A percentile compares a stretch with the other conserved stretches of the same genome.
Evolutionary conservation across 2,113 vertebrate genomes (phyloP).

Genomic region (Cavia aperea): DNA sequence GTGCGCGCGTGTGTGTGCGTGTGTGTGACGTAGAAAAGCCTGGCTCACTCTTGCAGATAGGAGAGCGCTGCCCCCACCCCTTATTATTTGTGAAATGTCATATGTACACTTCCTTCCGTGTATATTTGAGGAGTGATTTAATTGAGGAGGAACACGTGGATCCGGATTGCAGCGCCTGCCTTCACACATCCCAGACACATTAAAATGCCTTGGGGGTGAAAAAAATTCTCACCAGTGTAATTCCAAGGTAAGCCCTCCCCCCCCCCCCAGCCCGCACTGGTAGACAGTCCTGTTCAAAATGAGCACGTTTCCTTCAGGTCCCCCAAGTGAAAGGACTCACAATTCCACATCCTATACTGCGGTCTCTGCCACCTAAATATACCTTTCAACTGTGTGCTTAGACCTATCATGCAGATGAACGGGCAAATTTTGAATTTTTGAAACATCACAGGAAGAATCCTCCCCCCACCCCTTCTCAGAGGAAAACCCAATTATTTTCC

Average conservation of each 20-base stretch:
- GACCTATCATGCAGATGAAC: slow-evolving; percentile 48
- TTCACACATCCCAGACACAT: slow-evolving; percentile 52
- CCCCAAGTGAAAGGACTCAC: slow-evolving; percentile 38
- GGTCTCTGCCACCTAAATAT: slow-evolving; percentile 32
- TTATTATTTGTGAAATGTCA: slow-evolving; percentile 51
- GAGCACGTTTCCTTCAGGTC: slow-evolving; percentile 61
- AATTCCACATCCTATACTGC: slow-evolving; percentile 33
- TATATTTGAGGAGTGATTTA: slow-evolving; percentile 56
- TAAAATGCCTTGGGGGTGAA: slow-evolving; percentile 50
- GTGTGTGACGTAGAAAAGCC: slow-evolving; percentile 1
- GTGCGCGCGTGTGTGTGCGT: slow-evolving; percentile 62
- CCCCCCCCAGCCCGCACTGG: neutral
- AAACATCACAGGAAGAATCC: slow-evolving; percentile 46
- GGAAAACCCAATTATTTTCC: slow-evolving; percentile 65
- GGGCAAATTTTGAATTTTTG: slow-evolving; percentile 56
- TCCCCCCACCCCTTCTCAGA: neutral
- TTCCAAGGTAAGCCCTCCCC: slow-evolving; percentile 62
- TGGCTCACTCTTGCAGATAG: neutral
- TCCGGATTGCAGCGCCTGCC: slow-evolving; percentile 58
- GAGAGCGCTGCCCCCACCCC: neutral
- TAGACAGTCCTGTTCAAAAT: slow-evolving; percentile 59
- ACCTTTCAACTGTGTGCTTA: slow-evolving; percentile 41
- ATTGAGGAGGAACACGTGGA: slow-evolving; percentile 58
- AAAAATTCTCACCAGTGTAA: slow-evolving; percentile 57
- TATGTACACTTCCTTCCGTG: neutral